These are phyloP conservation scores for Poeciliopsis paucimaculata DNA, from an alignment of 2,797 vertebrate genomes.

Conservation along the genomic window DNA sequence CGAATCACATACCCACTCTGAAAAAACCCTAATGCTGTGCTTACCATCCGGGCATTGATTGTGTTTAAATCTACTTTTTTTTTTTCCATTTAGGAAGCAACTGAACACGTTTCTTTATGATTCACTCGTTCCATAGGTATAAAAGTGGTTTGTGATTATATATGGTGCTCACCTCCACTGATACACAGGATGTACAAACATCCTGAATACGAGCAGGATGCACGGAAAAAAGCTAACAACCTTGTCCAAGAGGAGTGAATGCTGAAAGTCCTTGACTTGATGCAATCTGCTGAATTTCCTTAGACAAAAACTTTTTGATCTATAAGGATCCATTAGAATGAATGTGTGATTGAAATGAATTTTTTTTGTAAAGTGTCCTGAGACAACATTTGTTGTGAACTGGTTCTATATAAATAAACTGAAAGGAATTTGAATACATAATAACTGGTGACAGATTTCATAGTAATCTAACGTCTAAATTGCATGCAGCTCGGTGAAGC, in stretches of 20 bases:
- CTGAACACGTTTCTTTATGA: not conserved
- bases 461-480: not conserved
- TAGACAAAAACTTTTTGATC: too few species aligned
- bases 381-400: too few species aligned
- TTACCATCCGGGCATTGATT: not conserved
- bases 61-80: not conserved
- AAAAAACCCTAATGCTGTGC: not conserved
- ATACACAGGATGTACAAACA: not conserved
- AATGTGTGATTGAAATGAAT: too few species aligned
- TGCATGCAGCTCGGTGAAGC: not conserved
- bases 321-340: too few species aligned
- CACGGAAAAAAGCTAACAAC: not conserved
- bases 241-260: too few species aligned
- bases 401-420: too few species aligned
- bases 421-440: too few species aligned
- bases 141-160: not conserved
- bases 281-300: too few species aligned
- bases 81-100: not conserved
- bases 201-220: too few species aligned
- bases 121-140: not conserved
- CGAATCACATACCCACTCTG: slow-evolving; percentile 17
- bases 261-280: too few species aligned
- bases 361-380: too few species aligned
- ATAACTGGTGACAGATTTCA: not conserved
- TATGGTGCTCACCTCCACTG: not conserved